Evolutionary conservation across 2,113 vertebrate genomes (phyloP), one percentile per base, ranked within the genome.

Genomic region (Pheucticus melanocephalus): DNA sequence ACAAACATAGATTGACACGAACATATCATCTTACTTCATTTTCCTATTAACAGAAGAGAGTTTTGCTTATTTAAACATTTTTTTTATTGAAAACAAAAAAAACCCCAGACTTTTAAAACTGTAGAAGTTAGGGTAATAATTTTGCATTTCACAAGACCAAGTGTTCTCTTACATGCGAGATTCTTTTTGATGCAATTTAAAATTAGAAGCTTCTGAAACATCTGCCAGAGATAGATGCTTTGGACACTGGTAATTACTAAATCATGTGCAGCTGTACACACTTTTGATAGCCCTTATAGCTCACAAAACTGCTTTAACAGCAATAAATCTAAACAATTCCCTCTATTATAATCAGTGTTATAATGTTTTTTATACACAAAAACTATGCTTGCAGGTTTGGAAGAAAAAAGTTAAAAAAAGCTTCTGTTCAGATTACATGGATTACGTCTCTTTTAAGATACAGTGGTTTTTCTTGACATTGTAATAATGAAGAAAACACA

Each of bases 261-360:
- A 96, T 92, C 80, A 91, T 95, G 60, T 93, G 88, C 96, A 97
- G 96, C 96, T 97, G 87, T 93, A 83, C 68, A 90, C 53, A 91
- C 75, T 93, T 96, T 87, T 94, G 69, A 86, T 87, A 78, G 91
- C 37, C 87, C 60, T 94, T 93, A 78, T 16, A 89, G 77, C 64
- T 93, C 51, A 83, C 15, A 89, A 80, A 96, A 86, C 70, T 88
- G 84, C 70, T 93, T 90, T 87, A 89, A 69, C 61, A 73, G 85
- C 87, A 82, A 92, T 53, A 79, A 72, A 90, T 78, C 56, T 78
- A 68, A 94, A 88, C 57, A 71, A 82, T 91, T 83, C 59, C 18
- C 63, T 94, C 50, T 57, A 77, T 88, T 91, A 71, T 45, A 78
- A 86, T 93, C 90, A 94, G 44, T 47, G 27, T 66, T 73, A 90